phyloP scores from a whole-genome alignment of 2,888 invertebrate genomes.

The Chrysotoxum bicinctum region DNA sequence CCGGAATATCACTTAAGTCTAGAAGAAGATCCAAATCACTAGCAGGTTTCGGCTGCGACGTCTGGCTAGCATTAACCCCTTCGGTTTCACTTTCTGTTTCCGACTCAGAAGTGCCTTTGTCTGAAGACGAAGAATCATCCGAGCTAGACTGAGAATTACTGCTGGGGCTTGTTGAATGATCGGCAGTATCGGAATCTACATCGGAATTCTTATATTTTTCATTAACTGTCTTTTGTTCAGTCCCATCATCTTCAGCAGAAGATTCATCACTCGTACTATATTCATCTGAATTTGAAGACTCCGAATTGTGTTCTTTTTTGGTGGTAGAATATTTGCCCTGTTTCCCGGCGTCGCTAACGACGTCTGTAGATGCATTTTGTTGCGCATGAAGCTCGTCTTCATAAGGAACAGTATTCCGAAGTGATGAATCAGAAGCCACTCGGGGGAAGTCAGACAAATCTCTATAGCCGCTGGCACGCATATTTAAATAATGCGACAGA shows the following conservation, averaged over 20 bases:
- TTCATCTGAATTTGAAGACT: slow-evolving; percentile 77
- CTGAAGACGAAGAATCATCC: slow-evolving; percentile 54
- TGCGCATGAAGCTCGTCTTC: slow-evolving; percentile 76
- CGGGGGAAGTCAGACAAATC: slow-evolving; percentile 93
- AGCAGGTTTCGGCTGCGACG: slow-evolving; percentile 77
- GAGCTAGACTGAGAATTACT: slow-evolving; percentile 62
- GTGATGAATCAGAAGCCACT: slow-evolving; percentile 87
- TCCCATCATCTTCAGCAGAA: slow-evolving; percentile 69
- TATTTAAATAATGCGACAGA: slow-evolving; percentile 96
- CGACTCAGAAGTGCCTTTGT: slow-evolving; percentile 61
- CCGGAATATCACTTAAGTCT: slow-evolving; percentile 90
- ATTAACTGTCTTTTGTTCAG: slow-evolving; percentile 39
- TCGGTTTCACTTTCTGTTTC: slow-evolving; percentile 75
- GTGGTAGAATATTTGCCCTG: slow-evolving; percentile 84
- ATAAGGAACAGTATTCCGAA: slow-evolving; percentile 87
- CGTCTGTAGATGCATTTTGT: slow-evolving; percentile 78
- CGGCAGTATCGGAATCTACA: slow-evolving; percentile 76
- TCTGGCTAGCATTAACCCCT: slow-evolving; percentile 71
- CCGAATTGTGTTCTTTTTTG: slow-evolving; percentile 80
- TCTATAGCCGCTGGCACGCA: slow-evolving; percentile 92
- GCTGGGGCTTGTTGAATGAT: slow-evolving; percentile 75
- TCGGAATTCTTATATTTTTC: slow-evolving; percentile 43
- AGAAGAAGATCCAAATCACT: slow-evolving; percentile 91
- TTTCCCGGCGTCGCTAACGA: slow-evolving; percentile 70
- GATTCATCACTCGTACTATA: slow-evolving; percentile 76